Percentiles rank a stretch among this genome's conserved stretches.
phyloP scores from a whole-genome alignment of 2,888 invertebrate genomes.

The Apomyelois bistriatella region DNA sequence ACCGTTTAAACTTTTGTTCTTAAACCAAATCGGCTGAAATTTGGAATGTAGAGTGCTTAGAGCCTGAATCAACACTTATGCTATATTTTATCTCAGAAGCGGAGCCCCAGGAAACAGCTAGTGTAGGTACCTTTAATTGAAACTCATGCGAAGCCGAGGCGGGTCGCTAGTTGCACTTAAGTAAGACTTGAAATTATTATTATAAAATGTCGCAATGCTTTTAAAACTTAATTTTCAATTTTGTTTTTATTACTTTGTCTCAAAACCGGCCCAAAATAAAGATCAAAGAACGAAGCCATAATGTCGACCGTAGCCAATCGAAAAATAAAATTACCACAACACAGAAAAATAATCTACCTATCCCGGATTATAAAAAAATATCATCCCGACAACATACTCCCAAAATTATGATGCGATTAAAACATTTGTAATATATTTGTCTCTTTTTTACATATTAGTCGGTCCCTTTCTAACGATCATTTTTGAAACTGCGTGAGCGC shows the following conservation, averaged over 20 bases:
- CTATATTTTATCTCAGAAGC: too few relatives aligned
- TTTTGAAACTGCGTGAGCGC: slow-evolving; percentile 69
- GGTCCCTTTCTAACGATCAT: slow-evolving; percentile 43
- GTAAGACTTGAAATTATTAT: too few relatives aligned
- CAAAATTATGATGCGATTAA: slow-evolving; percentile 73
- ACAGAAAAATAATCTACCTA: slow-evolving; percentile 14
- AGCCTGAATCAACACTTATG: too few relatives aligned
- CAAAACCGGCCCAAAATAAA: neutral
- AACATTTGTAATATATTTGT: slow-evolving; percentile 62
- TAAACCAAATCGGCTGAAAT: too few relatives aligned
- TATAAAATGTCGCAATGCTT: neutral
- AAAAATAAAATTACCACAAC: slow-evolving; percentile 9
- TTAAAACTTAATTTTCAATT: slow-evolving; percentile 6
- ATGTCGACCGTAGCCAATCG: slow-evolving; percentile 9
- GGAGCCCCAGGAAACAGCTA: too few relatives aligned
- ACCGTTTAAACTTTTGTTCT: too few relatives aligned
- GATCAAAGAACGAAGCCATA: neutral
- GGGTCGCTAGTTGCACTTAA: too few relatives aligned
- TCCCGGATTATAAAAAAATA: slow-evolving; percentile 7
- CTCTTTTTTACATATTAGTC: slow-evolving; percentile 28
- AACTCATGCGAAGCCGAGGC: too few relatives aligned
- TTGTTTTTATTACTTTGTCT: neutral
- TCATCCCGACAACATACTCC: slow-evolving; percentile 54
- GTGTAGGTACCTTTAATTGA: too few relatives aligned
- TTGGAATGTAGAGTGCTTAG: too few relatives aligned